Conservation (phyloP, 2,888 invertebrate genomes). For the Toxonevra muliebris region DNA sequence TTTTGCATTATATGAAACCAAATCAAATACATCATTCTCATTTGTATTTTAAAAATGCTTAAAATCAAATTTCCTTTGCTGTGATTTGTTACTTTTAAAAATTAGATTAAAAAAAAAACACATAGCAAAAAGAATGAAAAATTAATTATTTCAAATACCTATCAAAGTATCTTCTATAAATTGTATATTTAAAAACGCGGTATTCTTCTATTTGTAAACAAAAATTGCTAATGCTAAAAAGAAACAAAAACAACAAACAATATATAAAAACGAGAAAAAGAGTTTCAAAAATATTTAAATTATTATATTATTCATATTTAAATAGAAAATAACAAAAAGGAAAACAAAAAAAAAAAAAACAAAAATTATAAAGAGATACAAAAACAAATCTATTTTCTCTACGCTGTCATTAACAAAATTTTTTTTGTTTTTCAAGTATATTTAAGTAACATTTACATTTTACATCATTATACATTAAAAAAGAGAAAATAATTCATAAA, state of each 20-base stretch:
- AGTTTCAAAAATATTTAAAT: conserved; percentile 29
- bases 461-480: not conserved
- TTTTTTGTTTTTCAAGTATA: too few relatives aligned
- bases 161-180: conserved; percentile 29
- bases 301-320: conserved; percentile 21
- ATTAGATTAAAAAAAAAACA: conserved; percentile 9
- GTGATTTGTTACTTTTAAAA: conserved; percentile 28
- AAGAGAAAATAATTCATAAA: conserved; percentile 21
- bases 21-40: too few relatives aligned
- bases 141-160: conserved; percentile 31
- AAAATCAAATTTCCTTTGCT: conserved; percentile 34
- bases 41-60: conserved; percentile 23
- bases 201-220: conserved; percentile 2
- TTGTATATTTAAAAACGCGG: not conserved
- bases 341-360: conserved; percentile 14
- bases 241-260: conserved; percentile 23
- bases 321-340: conserved; percentile 8
- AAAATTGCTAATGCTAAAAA: conserved; percentile 12
- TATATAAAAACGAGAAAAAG: not conserved
- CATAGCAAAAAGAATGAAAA: conserved; percentile 10
- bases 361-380: conserved; percentile 7
- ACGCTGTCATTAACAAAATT: conserved; percentile 7
- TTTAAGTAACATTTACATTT: too few relatives aligned
- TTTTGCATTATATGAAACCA: conserved; percentile 18
- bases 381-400: conserved; percentile 22